These are phyloP conservation scores for Parelbella ahira DNA, from an alignment of 2,888 invertebrate genomes.

Conservation along the genomic window DNA sequence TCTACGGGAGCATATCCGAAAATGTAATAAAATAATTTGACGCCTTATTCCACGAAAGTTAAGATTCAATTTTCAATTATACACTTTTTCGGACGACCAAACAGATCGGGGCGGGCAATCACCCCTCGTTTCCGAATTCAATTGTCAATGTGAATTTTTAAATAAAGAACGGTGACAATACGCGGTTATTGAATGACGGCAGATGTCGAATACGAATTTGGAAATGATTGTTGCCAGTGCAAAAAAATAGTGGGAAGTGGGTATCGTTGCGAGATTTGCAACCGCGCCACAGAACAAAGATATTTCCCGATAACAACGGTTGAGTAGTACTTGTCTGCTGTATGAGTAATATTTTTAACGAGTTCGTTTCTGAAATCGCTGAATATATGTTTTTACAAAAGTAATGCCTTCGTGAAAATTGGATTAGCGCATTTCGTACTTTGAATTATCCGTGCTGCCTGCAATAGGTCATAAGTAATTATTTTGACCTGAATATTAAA, in stretches of 20 bases:
- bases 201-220: slow-evolving; percentile 64
- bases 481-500: too few species aligned
- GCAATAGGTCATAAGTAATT: too few species aligned
- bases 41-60: slow-evolving; percentile 23
- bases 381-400: slow-evolving; percentile 15
- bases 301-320: slow-evolving; percentile 18
- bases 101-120: slow-evolving; percentile 31
- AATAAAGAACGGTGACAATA: slow-evolving; percentile 51
- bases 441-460: too few species aligned
- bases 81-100: slow-evolving; percentile 2
- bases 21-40: slow-evolving; percentile 11
- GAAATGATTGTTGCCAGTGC: slow-evolving; percentile 52
- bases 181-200: slow-evolving; percentile 62
- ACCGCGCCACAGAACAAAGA: slow-evolving; percentile 17
- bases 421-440: too few species aligned
- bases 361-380: slow-evolving; percentile 3
- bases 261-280: slow-evolving; percentile 20
- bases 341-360: slow-evolving; percentile 22
- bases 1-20: slow-evolving; percentile 23
- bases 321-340: slow-evolving; percentile 10
- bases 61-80: slow-evolving; percentile 28
- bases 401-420: too few species aligned
- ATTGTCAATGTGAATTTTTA: slow-evolving; percentile 40
- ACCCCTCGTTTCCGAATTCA: slow-evolving; percentile 42
- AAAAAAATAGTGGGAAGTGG: slow-evolving; percentile 53